Percentiles rank a stretch among this genome's conserved stretches.
phyloP scores from a whole-genome alignment of 2,113 vertebrate species.

The Tachysurus fulvidraco region DNA sequence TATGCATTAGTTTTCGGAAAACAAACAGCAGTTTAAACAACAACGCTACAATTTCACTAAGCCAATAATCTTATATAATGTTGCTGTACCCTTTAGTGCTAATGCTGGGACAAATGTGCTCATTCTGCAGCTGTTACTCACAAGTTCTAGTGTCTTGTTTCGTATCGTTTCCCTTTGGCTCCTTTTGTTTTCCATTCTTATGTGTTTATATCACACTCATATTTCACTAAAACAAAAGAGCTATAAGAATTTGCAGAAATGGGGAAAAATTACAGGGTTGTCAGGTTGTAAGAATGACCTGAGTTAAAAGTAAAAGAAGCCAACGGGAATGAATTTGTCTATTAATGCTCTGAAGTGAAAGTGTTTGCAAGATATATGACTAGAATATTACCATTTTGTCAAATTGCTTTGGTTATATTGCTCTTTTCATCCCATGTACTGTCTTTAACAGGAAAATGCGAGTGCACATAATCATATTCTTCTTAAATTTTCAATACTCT shows the following conservation, averaged over 20 bases:
- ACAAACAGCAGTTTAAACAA: neutral
- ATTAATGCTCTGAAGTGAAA: conserved; percentile 5
- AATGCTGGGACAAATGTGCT: neutral
- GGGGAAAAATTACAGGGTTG: conserved; percentile 21
- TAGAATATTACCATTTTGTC: neutral
- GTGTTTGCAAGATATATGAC: neutral
- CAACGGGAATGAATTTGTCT: neutral
- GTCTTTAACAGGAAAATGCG: neutral
- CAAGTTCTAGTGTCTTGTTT: neutral
- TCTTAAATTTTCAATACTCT: neutral
- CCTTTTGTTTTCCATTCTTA: neutral
- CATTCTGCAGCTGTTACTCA: neutral
- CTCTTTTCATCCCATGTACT: neutral
- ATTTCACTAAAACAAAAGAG: neutral
- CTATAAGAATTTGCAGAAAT: neutral
- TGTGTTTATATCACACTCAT: neutral
- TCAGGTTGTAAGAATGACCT: no score
- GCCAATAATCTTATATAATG: neutral
- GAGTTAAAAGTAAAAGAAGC: neutral
- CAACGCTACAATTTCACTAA: neutral
- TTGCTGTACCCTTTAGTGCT: neutral
- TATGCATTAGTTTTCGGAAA: neutral
- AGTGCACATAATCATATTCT: neutral
- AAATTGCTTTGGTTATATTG: neutral
- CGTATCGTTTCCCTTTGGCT: no score